phyloP scores from a whole-genome alignment of 2,113 vertebrate genomes.

The Carettochelys insculpta region DNA sequence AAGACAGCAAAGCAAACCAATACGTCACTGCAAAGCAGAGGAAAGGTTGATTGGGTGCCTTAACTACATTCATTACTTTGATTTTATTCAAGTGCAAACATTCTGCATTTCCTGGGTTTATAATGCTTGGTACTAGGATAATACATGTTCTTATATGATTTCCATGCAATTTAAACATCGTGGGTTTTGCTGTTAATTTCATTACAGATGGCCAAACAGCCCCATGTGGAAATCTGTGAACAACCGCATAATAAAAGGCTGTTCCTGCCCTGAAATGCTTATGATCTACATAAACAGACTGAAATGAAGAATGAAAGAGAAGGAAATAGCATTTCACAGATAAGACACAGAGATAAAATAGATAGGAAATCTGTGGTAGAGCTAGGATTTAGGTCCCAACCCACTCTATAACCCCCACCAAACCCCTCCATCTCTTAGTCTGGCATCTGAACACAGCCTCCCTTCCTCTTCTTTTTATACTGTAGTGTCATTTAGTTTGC shows the following conservation, averaged over 20 bases:
- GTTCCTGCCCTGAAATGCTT: neutral
- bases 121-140: neutral
- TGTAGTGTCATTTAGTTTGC: rapidly evolving
- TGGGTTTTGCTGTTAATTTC: neutral
- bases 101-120: neutral
- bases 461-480: neutral
- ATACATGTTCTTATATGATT: neutral
- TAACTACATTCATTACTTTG: rapidly evolving
- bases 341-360: neutral
- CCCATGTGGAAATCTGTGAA: neutral
- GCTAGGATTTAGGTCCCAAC: neutral
- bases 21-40: neutral
- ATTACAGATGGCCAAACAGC: rapidly evolving
- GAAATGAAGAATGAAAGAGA: rapidly evolving
- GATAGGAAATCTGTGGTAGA: neutral
- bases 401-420: too few species aligned
- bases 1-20: neutral
- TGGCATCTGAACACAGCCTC: neutral
- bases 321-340: neutral
- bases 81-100: neutral
- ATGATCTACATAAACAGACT: neutral
- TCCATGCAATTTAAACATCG: rapidly evolving
- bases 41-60: neutral
- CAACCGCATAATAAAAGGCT: neutral
- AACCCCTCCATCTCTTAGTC: too few species aligned